A percentile compares a stretch with the other conserved stretches of the same genome.
These are phyloP conservation scores for Eulemur albifrons DNA, from an alignment of 2,797 vertebrate species.

Conservation along the genomic window DNA sequence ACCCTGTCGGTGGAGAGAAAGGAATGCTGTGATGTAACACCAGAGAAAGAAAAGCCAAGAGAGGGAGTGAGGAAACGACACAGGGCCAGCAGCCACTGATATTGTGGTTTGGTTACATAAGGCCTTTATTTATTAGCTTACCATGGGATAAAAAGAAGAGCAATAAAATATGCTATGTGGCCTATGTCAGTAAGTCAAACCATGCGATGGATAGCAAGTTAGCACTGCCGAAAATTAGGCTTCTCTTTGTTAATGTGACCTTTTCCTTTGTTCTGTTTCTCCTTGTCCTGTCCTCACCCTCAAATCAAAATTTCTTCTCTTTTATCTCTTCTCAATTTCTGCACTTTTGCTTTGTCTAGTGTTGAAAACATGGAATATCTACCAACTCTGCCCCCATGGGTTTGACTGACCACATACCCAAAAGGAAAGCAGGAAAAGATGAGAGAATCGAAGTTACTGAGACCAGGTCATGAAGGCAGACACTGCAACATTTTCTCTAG, in stretches of 20 bases:
- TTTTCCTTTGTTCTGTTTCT: not conserved
- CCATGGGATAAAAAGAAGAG: not conserved
- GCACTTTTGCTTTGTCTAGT: not conserved
- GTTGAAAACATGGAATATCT: not conserved
- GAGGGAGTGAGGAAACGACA: not conserved
- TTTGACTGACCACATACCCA: not conserved
- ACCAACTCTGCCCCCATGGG: not conserved
- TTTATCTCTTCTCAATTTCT: not conserved
- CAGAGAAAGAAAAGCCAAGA: not conserved
- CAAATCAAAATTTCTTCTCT: conserved; percentile 33
- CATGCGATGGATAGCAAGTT: not conserved
- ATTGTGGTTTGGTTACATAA: not conserved
- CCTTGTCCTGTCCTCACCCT: not conserved
- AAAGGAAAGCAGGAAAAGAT: not conserved
- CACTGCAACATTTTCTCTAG: not conserved
- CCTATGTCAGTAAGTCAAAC: not conserved
- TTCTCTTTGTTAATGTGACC: not conserved
- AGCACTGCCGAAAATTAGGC: not conserved
- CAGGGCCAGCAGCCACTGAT: not conserved
- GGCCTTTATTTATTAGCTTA: not conserved
- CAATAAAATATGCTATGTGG: not conserved
- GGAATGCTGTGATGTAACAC: not conserved
- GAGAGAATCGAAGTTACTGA: not conserved
- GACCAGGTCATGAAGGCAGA: not conserved
- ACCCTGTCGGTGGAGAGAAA: conserved; percentile 2